Evolutionary conservation across 2,113 vertebrate genomes (phyloP).

Genomic region (Paramisgurnus dabryanus): DNA sequence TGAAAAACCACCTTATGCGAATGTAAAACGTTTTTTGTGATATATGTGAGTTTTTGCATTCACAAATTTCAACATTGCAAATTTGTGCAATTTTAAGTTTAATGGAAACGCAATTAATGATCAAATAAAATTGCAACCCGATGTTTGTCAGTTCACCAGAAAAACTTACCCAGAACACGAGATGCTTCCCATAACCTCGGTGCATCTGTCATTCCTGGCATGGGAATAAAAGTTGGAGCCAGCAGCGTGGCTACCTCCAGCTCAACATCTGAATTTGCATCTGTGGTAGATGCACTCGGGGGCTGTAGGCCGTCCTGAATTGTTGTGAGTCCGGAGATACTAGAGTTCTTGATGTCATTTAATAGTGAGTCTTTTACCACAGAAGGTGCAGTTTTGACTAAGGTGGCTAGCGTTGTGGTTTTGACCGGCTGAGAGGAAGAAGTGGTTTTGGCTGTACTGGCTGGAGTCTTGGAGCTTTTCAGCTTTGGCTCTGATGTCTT

Average conservation of each 20-base stretch:
- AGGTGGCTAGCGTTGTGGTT: conserved; percentile 31
- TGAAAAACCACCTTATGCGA: too few relatives aligned
- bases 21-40: too few relatives aligned
- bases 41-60: too few relatives aligned
- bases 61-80: too few relatives aligned
- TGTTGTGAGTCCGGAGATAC: conserved; percentile 33
- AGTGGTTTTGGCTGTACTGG: conserved; percentile 29
- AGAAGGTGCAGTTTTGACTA: conserved; percentile 38
- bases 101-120: too few relatives aligned
- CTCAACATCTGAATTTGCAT: conserved; percentile 41
- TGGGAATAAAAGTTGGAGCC: conserved; percentile 70
- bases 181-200: conserved; percentile 69
- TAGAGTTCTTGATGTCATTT: conserved; percentile 51
- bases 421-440: conserved; percentile 14
- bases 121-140: too few relatives aligned
- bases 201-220: conserved; percentile 69
- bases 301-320: conserved; percentile 16
- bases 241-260: conserved; percentile 66
- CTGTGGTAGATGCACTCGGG: conserved; percentile 14
- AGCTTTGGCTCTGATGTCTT: conserved; percentile 27
- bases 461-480: conserved; percentile 23
- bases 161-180: conserved; percentile 67
- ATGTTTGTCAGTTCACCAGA: neutral
- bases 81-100: too few relatives aligned
- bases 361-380: conserved; percentile 33